Base-by-base conservation (phyloP, 2,113 vertebrate species). In the Cebidichthys violaceus region DNA sequence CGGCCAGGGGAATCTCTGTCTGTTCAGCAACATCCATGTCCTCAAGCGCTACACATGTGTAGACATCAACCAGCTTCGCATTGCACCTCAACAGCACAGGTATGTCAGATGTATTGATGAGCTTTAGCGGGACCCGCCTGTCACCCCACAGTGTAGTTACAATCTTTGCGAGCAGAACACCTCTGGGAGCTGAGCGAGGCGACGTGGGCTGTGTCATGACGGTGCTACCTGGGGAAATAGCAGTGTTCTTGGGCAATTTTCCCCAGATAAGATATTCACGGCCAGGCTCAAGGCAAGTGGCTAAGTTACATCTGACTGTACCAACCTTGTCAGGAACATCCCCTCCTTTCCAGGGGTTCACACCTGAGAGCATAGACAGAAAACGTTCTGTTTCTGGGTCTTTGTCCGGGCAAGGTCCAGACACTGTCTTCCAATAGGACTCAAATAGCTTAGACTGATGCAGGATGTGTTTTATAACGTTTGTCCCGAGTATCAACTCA, bases 11-110 rank as follows among this genome's bases (percentile, higher is more conserved):
- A 17, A 22, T n/a, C 22, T 69, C 64, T 18, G 60, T n/a, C 0
- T 0, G 0, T 1, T 72, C 41, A 27, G 14, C 24, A 39, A 11
- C 14, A 70, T 70, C 71, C 37, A 76, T 37, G 45, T 86, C 84
- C 8, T 67, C 69, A 20, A 79, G 37, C 1, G 50, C 77, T 2
- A 60, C 47, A 1, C 5, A 3, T 10, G 65, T 0, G 59, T 65
- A 82, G 2, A 75, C n/a, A 75, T 83, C 75, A 29, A 80, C 70
- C 27, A 86, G 29, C 14, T 66, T 82, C n/a, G 79, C 70, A 41
- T 82, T 82, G 6, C 15, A 31, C 1, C 70, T 33, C 4, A 82
- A 1, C 2, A 74, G 0, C 13, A 79, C 59, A 67, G 65, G 29
- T 1, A 2, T 75, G 33, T 43, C 0, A 22, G 70, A 73, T 4